Percentiles rank a stretch among this genome's conserved stretches.
Evolutionary conservation across 2,797 vertebrate genomes (phyloP).

Genomic region (Oreochromis mossambicus): DNA sequence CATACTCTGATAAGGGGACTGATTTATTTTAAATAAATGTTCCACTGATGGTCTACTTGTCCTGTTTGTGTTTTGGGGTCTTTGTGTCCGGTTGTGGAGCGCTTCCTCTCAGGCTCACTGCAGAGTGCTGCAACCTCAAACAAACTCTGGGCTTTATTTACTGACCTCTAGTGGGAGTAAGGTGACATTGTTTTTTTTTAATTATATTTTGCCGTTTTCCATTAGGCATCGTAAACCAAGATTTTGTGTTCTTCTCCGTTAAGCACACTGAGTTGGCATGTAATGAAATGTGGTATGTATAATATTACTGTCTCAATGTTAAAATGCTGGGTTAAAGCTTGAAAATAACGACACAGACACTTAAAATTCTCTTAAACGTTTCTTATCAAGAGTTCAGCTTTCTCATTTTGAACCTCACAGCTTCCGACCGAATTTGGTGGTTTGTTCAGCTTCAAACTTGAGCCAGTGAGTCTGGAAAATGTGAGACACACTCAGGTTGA

Average conservation of each 20-base stretch:
- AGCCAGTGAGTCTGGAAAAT: not conserved
- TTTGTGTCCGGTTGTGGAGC: not conserved
- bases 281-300: not conserved
- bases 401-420: not conserved
- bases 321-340: not conserved
- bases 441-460: not conserved
- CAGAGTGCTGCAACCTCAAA: not conserved
- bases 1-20: not conserved
- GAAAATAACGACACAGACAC: not conserved
- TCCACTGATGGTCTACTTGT: not conserved
- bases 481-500: not conserved
- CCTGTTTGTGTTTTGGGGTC: not conserved
- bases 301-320: not conserved
- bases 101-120: too few relatives aligned
- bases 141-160: not conserved
- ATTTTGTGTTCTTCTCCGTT: not conserved
- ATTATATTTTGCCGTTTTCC: not conserved
- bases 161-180: not conserved
- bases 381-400: not conserved
- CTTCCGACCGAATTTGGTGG: not conserved
- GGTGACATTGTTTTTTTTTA: not conserved
- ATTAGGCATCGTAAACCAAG: not conserved
- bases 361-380: not conserved
- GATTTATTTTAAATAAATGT: not conserved
- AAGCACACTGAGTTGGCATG: not conserved